These are phyloP conservation scores for Branchellion lobata DNA, from an alignment of 2,888 invertebrate species.

Conservation along the genomic window DNA sequence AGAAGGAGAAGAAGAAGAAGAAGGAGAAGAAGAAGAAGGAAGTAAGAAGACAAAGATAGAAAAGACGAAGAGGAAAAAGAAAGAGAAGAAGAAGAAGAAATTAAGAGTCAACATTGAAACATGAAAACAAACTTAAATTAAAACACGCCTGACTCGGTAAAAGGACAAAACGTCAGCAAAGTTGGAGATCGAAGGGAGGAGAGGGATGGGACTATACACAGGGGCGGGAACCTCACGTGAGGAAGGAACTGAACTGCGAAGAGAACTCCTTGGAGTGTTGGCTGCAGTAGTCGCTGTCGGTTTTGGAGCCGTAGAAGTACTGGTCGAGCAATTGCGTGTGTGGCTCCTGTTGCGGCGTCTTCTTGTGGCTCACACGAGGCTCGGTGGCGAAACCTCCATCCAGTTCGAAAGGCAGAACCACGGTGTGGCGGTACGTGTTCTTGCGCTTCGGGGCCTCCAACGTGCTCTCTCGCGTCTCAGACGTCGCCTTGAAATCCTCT, in stretches of 20 bases:
- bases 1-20: too few species aligned
- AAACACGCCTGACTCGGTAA: too few species aligned
- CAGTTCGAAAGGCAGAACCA: neutral
- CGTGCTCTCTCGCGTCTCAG: neutral
- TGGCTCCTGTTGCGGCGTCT: neutral
- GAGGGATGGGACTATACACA: too few species aligned
- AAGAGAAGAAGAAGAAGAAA: neutral
- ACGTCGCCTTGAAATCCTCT: neutral
- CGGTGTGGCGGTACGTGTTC: neutral
- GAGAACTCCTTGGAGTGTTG: slow-evolving; percentile 49
- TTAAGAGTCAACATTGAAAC: too few species aligned
- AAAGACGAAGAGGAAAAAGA: neutral
- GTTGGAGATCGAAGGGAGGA: too few species aligned
- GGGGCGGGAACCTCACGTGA: too few species aligned
- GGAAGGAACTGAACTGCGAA: slow-evolving; percentile 9
- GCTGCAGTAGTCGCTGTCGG: slow-evolving; percentile 49
- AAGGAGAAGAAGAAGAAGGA: neutral
- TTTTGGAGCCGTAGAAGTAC: slow-evolving; percentile 38
- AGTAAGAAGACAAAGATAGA: neutral
- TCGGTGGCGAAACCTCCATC: slow-evolving; percentile 44
- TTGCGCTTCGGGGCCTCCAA: neutral
- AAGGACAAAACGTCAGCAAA: too few species aligned
- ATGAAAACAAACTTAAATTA: too few species aligned
- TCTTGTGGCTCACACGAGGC: slow-evolving; percentile 28
- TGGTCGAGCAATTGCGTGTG: neutral